Base-by-base conservation (phyloP, 2,888 invertebrate species). In the Apotomis turbidana region DNA sequence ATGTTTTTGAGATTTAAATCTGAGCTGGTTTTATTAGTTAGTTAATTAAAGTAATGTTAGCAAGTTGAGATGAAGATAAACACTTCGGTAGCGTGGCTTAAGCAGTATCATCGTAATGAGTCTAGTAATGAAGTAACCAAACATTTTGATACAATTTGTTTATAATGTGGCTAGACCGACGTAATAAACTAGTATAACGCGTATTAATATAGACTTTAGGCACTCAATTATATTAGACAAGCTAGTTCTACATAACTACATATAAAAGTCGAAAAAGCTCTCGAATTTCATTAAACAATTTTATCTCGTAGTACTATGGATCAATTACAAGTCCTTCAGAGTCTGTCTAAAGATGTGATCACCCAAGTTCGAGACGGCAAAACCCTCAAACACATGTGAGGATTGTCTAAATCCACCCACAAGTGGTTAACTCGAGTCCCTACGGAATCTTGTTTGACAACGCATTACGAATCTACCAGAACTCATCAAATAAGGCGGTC, bases 311-410 rank as follows among this genome's bases (percentile, higher is more conserved):
- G 6, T 9, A 57, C 5, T 38, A 27, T 2, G n/a, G 44, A 55
- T 57, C 15, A 8, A n/a, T 60, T 1, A 5, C 36, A 49, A 66
- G 61, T 58, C 55, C 79, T 82, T 85, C 90, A 88, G 90, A 86
- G 90, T 88, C 88, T 87, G 89, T 87, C 86, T 81, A 76, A 76
- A 83, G 84, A 86, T 89, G 87, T 86, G 84, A 88, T 87, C 86
- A 86, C 63, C 84, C 84, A 87, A 84, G 83, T 89, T 89, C 83
- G 85, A 80, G 82, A 84, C 87, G 82, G 82, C 85, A 82, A 83
- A 83, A 82, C 82, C 83, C 85, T 84, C 82, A 80, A 83, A 85
- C 83, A 81, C 78, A 79, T 81, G 84, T 83, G 81, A 83, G 82
- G 84, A 85, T 75, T 15, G 57, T 57, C 57, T 27, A 59, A 61